phyloP scores from a whole-genome alignment of 2,888 invertebrate species.

The Callosobruchus maculatus region DNA sequence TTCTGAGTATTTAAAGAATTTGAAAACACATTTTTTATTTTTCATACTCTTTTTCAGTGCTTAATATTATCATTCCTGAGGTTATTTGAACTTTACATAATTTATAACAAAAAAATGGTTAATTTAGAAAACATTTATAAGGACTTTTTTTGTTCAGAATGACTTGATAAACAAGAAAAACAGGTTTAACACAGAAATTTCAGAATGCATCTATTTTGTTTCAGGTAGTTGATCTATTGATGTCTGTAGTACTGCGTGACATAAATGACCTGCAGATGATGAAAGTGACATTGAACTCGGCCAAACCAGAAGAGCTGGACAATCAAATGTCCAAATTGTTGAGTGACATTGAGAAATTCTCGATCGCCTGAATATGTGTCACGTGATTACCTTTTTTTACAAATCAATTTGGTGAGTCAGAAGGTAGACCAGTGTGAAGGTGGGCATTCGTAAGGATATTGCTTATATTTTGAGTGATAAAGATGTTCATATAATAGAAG shows the following conservation, averaged over 20 bases:
- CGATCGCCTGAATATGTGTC: slow-evolving; percentile 30
- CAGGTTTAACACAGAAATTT: too few relatives aligned
- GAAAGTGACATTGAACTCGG: slow-evolving; percentile 40
- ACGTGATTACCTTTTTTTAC: not conserved
- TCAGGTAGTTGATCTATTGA: slow-evolving; percentile 33
- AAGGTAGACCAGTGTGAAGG: not conserved
- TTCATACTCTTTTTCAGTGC: too few relatives aligned
- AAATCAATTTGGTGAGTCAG: not conserved
- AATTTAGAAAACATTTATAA: too few relatives aligned
- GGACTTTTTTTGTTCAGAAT: too few relatives aligned
- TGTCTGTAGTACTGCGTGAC: slow-evolving; percentile 27
- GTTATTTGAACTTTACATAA: too few relatives aligned
- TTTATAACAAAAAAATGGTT: too few relatives aligned
- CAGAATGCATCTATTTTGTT: slow-evolving; percentile 11
- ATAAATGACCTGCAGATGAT: slow-evolving; percentile 34
- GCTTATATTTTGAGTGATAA: not conserved
- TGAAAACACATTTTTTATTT: too few relatives aligned
- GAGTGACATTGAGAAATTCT: slow-evolving; percentile 40
- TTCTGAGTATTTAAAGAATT: too few relatives aligned
- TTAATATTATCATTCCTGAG: too few relatives aligned
- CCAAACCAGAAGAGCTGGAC: slow-evolving; percentile 36
- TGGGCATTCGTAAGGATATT: not conserved
- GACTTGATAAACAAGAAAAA: too few relatives aligned
- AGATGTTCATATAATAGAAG: not conserved
- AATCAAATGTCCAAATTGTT: slow-evolving; percentile 42